These are phyloP conservation scores for Propsilocerus akamusi DNA, from an alignment of 1,140 invertebrate species.

Conservation along the genomic window DNA sequence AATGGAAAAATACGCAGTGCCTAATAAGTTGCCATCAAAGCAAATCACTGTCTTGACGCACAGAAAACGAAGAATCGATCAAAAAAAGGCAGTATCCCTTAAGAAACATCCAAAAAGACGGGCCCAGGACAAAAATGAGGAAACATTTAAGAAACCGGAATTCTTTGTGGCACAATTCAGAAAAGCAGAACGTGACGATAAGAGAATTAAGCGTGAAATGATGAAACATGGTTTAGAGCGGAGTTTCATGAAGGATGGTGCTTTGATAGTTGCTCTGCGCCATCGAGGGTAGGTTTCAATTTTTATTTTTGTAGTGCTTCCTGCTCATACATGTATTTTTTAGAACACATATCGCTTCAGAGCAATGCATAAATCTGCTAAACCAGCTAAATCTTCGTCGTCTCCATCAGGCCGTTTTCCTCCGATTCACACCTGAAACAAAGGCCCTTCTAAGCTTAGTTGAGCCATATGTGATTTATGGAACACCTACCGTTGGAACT, in stretches of 20 bases:
- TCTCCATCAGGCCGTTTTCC: slow-evolving; percentile 18
- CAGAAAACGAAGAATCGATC: slow-evolving; percentile 18
- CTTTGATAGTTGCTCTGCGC: slow-evolving; percentile 15
- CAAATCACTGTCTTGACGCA: slow-evolving; percentile 21
- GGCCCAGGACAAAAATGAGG: slow-evolving; percentile 11
- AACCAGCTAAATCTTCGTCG: slow-evolving; percentile 12
- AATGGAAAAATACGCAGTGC: slow-evolving; percentile 18
- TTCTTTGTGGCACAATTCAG: slow-evolving; percentile 21
- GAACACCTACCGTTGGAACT: slow-evolving; percentile 15
- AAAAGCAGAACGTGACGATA: slow-evolving; percentile 19
- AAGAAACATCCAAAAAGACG: slow-evolving; percentile 13
- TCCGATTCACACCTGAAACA: slow-evolving; percentile 19
- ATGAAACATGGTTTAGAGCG: slow-evolving; percentile 8
- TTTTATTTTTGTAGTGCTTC: background rate
- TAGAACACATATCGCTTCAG: slow-evolving; percentile 6
- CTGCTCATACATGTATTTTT: background rate
- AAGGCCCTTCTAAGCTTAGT: slow-evolving; percentile 19
- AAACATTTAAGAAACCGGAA: slow-evolving; percentile 20
- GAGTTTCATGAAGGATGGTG: background rate
- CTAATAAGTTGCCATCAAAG: slow-evolving; percentile 23
- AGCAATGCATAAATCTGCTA: slow-evolving; percentile 17
- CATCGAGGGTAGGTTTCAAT: slow-evolving; percentile 13
- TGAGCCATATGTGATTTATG: slow-evolving; percentile 21
- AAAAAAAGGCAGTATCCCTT: slow-evolving; percentile 13
- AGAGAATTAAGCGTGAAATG: slow-evolving; percentile 18